Evolutionary conservation across 2,797 vertebrate species (phyloP), one percentile per base, ranked within the genome.

Genomic region (Coregonus ussuriensis): DNA sequence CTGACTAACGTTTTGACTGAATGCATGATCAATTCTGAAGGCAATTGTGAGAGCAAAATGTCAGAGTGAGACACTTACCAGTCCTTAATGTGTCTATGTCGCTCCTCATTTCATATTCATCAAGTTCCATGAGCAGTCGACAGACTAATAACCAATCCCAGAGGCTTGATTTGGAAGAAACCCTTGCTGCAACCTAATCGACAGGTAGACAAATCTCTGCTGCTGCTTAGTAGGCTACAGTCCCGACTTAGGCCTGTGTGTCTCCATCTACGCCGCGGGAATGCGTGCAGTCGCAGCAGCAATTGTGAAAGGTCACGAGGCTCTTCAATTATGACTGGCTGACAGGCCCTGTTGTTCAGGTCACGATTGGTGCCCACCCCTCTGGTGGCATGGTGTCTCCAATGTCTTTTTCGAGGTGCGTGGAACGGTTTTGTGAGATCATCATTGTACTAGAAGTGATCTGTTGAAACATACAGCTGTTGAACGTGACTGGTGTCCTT

Each of bases 301-400:
- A 67, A 52, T 47, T 53, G 70, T 72, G 25, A 54, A 52, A 72
- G 51, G 71, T 72, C 71, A 29, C 29, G 71, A 53, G 29, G 47
- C 9, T 72, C 47, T 31, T 53, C 71, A 52, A 53, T 72, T 54
- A 13, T 31, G 13, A 33, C 25, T 16, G 21, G 14, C 51, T 52
- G 71, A 72, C 47, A 72, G 51, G 71, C 29, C 71, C 71, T 72
- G 71, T 72, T 72, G 71, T 72, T 54, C 21, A 51, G 71, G 47
- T 72, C 71, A 72, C 13, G 15, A 52, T 31, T 51, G 25, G 47
- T 29, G 71, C 71, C 71, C 25, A 72, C 14, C 71, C 51, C 29
- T 72, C 25, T 72, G 51, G 70, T 72, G 70, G 51, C 51, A 31
- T 31, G 15, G 47, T 25, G 47, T 71, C 70, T 51, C 47, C 1